Evolutionary conservation across 2,797 vertebrate species (phyloP).

Genomic region (Molossus molossus): DNA sequence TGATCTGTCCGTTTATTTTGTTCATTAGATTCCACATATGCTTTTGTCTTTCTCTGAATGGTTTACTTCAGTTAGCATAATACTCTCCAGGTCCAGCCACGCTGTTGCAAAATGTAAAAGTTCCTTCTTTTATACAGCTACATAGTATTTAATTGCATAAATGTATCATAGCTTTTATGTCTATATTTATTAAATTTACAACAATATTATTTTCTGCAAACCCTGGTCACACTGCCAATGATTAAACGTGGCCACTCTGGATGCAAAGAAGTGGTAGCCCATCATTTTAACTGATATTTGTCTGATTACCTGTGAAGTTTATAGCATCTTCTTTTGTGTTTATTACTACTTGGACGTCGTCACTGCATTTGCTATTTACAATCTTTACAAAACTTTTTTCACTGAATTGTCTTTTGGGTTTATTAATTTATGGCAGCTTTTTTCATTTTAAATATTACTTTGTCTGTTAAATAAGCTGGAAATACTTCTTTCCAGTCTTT

Average conservation of each 20-base stretch:
- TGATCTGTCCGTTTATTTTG: too few species aligned
- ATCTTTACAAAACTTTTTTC: not conserved
- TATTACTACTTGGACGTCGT: not conserved
- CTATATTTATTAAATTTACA: not conserved
- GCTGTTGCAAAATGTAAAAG: too few species aligned
- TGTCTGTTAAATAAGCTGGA: not conserved
- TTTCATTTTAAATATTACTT: conserved; percentile 30
- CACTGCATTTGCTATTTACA: not conserved
- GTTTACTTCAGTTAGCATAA: too few species aligned
- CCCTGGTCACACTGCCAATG: not conserved
- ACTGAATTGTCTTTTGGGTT: not conserved
- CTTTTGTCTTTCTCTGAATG: too few species aligned
- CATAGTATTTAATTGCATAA: too few species aligned
- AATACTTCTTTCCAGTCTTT: not conserved
- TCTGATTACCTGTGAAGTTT: not conserved
- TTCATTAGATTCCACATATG: too few species aligned
- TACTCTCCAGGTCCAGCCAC: too few species aligned
- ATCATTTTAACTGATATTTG: not conserved
- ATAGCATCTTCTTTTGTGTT: not conserved
- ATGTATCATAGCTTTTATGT: too few species aligned
- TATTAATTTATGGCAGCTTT: not conserved
- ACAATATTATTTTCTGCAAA: not conserved
- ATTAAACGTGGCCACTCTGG: not conserved
- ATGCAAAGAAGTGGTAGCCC: not conserved
- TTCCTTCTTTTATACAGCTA: too few species aligned